Evolutionary conservation across 2,888 invertebrate species (phyloP).

Genomic region (Cactoblastis cactorum): DNA sequence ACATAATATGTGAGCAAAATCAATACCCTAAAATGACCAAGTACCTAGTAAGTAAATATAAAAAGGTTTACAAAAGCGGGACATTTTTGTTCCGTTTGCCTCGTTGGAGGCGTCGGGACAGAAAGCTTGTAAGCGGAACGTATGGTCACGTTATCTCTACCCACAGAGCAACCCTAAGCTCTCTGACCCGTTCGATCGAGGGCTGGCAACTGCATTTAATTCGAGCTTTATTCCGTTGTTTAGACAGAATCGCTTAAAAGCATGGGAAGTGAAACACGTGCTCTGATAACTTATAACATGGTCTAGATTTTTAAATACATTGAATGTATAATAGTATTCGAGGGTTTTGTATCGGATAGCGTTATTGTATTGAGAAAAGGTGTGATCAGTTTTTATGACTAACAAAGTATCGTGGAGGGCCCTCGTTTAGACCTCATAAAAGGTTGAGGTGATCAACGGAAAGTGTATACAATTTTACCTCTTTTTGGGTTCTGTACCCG

Average conservation of each 20-base stretch:
- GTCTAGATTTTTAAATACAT: background rate
- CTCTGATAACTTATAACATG: background rate
- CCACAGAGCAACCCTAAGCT: too few relatives aligned
- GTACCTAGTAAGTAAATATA: too few relatives aligned
- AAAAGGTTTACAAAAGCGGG: too few relatives aligned
- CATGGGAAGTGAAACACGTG: constrained; percentile 11
- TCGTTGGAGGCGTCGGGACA: too few relatives aligned
- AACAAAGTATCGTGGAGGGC: background rate
- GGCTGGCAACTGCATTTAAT: background rate
- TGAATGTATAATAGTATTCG: background rate
- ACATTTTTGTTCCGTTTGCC: too few relatives aligned
- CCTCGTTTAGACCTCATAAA: background rate
- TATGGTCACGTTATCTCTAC: too few relatives aligned
- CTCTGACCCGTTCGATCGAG: background rate
- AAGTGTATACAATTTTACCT: too few relatives aligned
- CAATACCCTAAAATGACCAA: too few relatives aligned
- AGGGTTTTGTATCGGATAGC: background rate
- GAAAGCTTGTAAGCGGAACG: too few relatives aligned
- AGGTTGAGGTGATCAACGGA: background rate
- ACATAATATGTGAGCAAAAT: too few relatives aligned
- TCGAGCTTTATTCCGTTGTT: background rate
- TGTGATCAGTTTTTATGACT: background rate
- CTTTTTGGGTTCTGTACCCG: too few relatives aligned
- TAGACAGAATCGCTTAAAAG: constrained; percentile 3
- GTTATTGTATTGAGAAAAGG: background rate